Percentiles rank a stretch among this genome's conserved stretches.
These are phyloP conservation scores for Aspiorhynchus laticeps DNA, from an alignment of 2,113 vertebrate species.

Conservation along the genomic window DNA sequence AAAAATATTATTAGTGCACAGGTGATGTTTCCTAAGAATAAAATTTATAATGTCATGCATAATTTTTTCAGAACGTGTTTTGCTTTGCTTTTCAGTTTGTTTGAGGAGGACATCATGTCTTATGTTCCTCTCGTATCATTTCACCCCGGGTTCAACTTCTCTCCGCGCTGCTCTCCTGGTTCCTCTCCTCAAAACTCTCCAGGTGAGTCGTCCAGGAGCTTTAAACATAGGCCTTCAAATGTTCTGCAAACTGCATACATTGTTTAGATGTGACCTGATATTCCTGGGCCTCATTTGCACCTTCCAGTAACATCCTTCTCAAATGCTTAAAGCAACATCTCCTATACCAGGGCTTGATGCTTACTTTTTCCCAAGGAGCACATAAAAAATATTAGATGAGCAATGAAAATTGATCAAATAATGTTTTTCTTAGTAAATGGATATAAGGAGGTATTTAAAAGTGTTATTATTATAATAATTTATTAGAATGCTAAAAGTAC, in stretches of 20 bases:
- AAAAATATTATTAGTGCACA: neutral
- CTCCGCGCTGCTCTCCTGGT: constrained; percentile 87
- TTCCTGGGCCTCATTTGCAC: neutral
- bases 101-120: constrained; percentile 93
- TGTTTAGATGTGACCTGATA: too few species aligned
- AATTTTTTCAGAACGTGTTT: neutral
- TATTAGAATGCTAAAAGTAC: too few species aligned
- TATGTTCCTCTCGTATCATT: constrained; percentile 84
- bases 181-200: constrained; percentile 90
- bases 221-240: neutral
- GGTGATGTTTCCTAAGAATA: neutral
- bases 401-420: too few species aligned
- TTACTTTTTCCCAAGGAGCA: too few species aligned
- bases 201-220: constrained; percentile 68
- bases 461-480: too few species aligned
- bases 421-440: too few species aligned
- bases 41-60: neutral
- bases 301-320: neutral
- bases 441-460: too few species aligned
- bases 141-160: constrained; percentile 87
- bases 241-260: too few species aligned
- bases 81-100: constrained; percentile 75
- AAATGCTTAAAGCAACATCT: neutral
- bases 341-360: neutral
- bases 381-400: too few species aligned